Evolutionary conservation across 1,140 invertebrate genomes (phyloP).

Genomic region (Aethina tumida): DNA sequence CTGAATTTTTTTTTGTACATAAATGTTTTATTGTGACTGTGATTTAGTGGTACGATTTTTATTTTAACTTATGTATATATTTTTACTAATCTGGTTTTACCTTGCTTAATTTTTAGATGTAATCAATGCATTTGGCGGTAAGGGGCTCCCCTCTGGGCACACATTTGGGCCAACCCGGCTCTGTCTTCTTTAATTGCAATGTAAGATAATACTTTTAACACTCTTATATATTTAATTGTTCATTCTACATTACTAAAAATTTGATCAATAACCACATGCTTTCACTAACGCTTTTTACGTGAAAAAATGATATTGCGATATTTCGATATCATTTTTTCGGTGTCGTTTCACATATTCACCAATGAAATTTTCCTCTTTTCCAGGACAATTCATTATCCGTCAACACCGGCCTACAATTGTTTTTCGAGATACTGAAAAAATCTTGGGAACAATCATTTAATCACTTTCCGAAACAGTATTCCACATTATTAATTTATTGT

Average conservation of each 20-base stretch:
- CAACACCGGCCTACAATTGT: conserved; percentile 27
- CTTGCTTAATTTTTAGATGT: conserved; percentile 64
- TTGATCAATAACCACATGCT: too few species aligned
- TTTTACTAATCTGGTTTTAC: conserved; percentile 24
- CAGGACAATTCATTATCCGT: conserved; percentile 33
- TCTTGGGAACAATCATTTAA: too few species aligned
- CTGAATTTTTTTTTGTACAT: too few species aligned
- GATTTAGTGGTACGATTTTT: too few species aligned
- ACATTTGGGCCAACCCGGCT: conserved; percentile 23
- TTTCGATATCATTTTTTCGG: background rate
- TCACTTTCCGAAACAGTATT: too few species aligned
- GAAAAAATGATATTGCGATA: too few species aligned
- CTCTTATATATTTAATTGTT: too few species aligned
- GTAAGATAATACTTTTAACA: conserved; percentile 32
- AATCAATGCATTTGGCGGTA: conserved; percentile 70
- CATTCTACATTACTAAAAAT: too few species aligned
- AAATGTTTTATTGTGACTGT: too few species aligned
- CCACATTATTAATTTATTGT: too few species aligned
- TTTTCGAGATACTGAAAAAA: conserved; percentile 27
- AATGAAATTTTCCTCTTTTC: conserved; percentile 18
- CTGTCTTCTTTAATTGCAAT: conserved; percentile 30
- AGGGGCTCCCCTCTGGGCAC: conserved; percentile 36
- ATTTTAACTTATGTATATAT: conserved; percentile 18
- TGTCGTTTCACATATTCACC: conserved; percentile 1
- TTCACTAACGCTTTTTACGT: too few species aligned